Evolutionary conservation across 1,140 invertebrate genomes (phyloP).

Genomic region (Olivierus martensii): DNA sequence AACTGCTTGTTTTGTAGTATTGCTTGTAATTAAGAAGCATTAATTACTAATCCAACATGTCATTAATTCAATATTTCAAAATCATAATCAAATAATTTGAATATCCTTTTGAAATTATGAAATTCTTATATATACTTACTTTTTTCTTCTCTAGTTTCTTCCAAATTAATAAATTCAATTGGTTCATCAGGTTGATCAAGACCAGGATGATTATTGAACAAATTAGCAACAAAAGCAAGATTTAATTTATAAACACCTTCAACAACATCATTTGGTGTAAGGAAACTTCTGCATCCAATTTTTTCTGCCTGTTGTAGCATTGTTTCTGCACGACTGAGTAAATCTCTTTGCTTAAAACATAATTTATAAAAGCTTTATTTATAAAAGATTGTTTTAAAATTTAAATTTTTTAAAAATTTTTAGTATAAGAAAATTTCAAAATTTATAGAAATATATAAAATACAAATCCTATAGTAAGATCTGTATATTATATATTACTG

Average conservation of each 20-base stretch:
- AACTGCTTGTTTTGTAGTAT: no score
- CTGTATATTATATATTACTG: no score
- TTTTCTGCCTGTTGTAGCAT: slow-evolving; percentile 96
- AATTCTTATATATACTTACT: no score
- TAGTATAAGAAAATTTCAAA: no score
- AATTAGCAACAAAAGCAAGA: slow-evolving; percentile 95
- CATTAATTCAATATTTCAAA: no score
- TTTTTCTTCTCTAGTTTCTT: slow-evolving; percentile 89
- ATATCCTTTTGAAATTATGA: no score
- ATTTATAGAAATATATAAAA: not conserved
- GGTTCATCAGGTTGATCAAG: slow-evolving; percentile 56
- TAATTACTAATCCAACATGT: no score
- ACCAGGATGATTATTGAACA: slow-evolving; percentile 97
- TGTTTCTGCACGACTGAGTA: slow-evolving; percentile 68
- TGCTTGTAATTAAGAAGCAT: no score
- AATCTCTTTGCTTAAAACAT: slow-evolving; percentile 50
- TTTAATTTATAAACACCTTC: slow-evolving; percentile 96
- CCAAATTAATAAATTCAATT: slow-evolving; percentile 62
- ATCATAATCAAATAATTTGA: no score
- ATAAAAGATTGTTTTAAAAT: slow-evolving; percentile 6
- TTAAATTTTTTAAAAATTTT: no score
- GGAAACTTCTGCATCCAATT: slow-evolving; percentile 85
- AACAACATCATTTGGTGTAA: slow-evolving; percentile 87
- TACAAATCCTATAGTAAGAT: no score
- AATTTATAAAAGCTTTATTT: slow-evolving; percentile 2